Base-by-base conservation (phyloP, 2,797 vertebrate species). In the Serranus cabrilla region DNA sequence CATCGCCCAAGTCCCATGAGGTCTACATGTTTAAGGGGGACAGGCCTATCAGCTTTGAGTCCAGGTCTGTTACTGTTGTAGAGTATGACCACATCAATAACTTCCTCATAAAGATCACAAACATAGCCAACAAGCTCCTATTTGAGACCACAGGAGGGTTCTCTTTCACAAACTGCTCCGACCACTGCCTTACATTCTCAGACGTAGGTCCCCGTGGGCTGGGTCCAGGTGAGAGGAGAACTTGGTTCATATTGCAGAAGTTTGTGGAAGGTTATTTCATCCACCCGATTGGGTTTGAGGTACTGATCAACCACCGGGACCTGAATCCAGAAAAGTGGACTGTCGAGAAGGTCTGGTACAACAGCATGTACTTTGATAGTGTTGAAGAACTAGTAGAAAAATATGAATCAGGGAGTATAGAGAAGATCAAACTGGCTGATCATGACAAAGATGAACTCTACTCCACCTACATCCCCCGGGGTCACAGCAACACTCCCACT, bases 221-320 rank as follows among this genome's bases (percentile, higher is more conserved):
- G 80, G 93, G 59, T 5, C 87, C 96, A 0, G 97, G 96, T 2
- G 95, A 99, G 73, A 96, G 98, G 39, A 94, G 95, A 71, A 86
- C 80, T 0, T 99, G 98, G 98, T 18, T 99, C 34, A 95, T 98
- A 71, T 34, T 99, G 18, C 96, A 98, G 88, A 96, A 95, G 70
- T 88, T 79, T 2, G 94, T 97, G 2, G 97, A 99, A 68, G 98
- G 97, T 31, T 96, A 90, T 68, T 99, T 96, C 87, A 89, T 99
- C 63, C 97, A 99, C 51, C 98, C 98, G 0, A 87, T 95, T 4
- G 97, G 98, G n/a, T 92, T 99, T 78, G 98, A 99, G 85, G 63
- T 99, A 21, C 92, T 99, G 1, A 3, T 99, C 64, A 95, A 99
- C 63, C 98, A 99, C 45, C 18, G 4, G 1, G 93, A 95, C 71